Evolutionary conservation across 2,888 invertebrate species (phyloP).

Genomic region (Sinotaia quadrata): DNA sequence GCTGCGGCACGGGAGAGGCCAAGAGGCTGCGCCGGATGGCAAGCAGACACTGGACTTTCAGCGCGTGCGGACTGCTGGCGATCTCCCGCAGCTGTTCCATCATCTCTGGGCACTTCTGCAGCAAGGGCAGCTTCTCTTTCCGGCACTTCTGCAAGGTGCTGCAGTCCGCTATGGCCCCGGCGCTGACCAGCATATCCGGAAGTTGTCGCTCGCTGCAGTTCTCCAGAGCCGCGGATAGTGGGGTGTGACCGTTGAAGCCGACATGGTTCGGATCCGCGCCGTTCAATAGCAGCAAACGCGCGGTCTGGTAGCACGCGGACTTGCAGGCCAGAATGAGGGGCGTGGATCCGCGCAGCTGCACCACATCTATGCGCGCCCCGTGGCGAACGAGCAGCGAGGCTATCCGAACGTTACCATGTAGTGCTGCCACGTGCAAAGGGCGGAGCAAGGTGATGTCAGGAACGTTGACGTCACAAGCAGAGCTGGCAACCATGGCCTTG

Average conservation of each 20-base stretch:
- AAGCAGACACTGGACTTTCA: constrained; percentile 52
- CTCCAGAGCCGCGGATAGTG: constrained; percentile 55
- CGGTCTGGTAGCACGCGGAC: constrained; percentile 47
- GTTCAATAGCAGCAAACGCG: constrained; percentile 52
- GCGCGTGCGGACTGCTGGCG: constrained; percentile 42
- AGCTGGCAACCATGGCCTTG: constrained; percentile 43
- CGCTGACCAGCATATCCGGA: constrained; percentile 51
- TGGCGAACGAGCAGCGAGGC: constrained; percentile 50
- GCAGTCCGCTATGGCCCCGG: constrained; percentile 50
- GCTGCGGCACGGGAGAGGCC: constrained; percentile 36
- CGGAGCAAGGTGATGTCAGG: constrained; percentile 53
- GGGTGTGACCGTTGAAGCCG: constrained; percentile 57
- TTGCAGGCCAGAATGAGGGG: constrained; percentile 56
- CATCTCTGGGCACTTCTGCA: constrained; percentile 48
- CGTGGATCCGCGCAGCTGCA: constrained; percentile 59
- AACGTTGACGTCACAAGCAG: constrained; percentile 51
- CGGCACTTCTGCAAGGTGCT: constrained; percentile 47
- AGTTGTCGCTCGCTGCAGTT: constrained; percentile 41
- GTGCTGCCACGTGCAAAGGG: constrained; percentile 60
- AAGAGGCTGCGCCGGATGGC: constrained; percentile 46
- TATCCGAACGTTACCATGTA: constrained; percentile 55
- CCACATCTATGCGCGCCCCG: constrained; percentile 54
- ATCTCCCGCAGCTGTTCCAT: constrained; percentile 42
- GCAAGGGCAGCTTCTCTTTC: constrained; percentile 48
- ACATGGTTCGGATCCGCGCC: constrained; percentile 61